These are phyloP conservation scores for Hemibagrus guttatus DNA, from an alignment of 2,797 vertebrate species.

Conservation along the genomic window DNA sequence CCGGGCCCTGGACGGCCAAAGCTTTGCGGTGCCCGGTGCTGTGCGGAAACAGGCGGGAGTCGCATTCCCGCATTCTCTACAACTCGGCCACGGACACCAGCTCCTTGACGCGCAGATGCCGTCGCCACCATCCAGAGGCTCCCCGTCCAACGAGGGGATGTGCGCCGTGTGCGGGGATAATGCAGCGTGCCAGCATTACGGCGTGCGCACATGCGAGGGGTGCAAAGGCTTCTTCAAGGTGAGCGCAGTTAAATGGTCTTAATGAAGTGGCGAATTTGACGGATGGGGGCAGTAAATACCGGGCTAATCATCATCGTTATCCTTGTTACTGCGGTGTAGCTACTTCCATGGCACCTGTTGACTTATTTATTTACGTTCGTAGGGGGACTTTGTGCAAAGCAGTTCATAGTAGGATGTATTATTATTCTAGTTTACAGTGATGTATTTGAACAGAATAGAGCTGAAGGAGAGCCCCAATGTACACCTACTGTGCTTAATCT, in stretches of 20 bases:
- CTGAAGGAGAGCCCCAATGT: not conserved
- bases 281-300: not conserved
- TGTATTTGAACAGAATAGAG: not conserved
- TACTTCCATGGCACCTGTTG: not conserved
- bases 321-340: not conserved
- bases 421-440: not conserved
- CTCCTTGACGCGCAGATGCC: conserved; percentile 94
- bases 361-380: not conserved
- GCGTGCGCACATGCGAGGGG: conserved; percentile 95
- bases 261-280: not conserved
- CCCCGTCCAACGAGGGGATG: conserved; percentile 95
- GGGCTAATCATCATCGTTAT: not conserved
- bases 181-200: conserved; percentile 96
- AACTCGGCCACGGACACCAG: conserved; percentile 91
- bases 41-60: conserved; percentile 90
- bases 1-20: conserved; percentile 88
- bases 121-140: conserved; percentile 93
- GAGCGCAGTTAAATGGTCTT: conserved; percentile 16
- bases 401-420: not conserved
- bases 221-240: conserved; percentile 99
- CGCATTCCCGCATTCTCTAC: conserved; percentile 91
- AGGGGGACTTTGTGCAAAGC: no score
- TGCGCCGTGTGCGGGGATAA: conserved; percentile 98
- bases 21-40: conserved; percentile 89
- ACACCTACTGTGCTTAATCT: not conserved